Evolutionary conservation across 1,140 invertebrate species (phyloP), one percentile per base, ranked within the genome.

Genomic region (Brachionus asplanchnoidis): DNA sequence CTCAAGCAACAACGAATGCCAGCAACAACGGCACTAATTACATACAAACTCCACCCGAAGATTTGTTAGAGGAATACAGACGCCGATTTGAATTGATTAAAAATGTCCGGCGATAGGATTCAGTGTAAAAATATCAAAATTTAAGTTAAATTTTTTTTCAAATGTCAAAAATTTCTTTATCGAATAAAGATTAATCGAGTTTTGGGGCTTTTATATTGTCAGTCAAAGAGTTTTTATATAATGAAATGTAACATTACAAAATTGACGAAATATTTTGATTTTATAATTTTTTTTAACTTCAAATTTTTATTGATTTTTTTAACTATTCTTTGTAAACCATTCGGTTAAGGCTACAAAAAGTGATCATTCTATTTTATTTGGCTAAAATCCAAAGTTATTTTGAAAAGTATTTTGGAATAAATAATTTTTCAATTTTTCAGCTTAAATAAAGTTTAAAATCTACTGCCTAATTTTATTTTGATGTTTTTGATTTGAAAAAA

Each of bases 11-110:
- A 11, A 11, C 36, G 40, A 23, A 44, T 9, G 17, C n/a, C 3
- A 32, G 6, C 20, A 82, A 2, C 5, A 36, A 11, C 26, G 73
- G 17, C 44, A 60, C 79, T 17, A 82, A 68, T 36, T 68, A 65
- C n/a, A 23, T 36, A n/a, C 79, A 82, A 36, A 20, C 20, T 28
- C 53, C 50, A 82, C 17, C 79, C 2, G 79, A 82, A 26, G 60
- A 82, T 46, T 66, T 82, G 79, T 82, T 65, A 6, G 79, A 82
- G 20, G 79, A 82, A 36, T 82, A 82, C 40, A 26, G 79, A n/a
- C 50, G 79, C 23, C 14, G 40, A 20, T 56, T 82, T 26, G 79
- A 82, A 60, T 60, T 82, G 79, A 82, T 82, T 14, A 82, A 82
- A 46, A 82, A 82, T 77, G 46, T 77, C 14, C 17, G 26, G 50